These are phyloP conservation scores for Chaetodon auriga DNA, from an alignment of 2,113 vertebrate species.

Conservation along the genomic window DNA sequence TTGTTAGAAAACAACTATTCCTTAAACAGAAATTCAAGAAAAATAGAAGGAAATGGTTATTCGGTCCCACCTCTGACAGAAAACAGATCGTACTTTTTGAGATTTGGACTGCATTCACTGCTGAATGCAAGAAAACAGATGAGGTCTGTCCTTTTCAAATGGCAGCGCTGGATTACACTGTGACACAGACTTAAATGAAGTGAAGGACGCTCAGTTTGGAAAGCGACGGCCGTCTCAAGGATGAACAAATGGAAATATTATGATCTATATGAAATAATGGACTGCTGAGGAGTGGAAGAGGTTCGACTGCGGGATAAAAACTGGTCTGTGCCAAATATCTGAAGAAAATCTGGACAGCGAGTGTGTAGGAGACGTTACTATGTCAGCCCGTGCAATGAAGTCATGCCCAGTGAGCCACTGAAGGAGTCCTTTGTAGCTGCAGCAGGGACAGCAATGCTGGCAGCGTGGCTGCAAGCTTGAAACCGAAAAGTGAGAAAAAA, in stretches of 20 bases:
- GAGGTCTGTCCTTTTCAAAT: neutral
- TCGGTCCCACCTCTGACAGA: neutral
- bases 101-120: neutral
- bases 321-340: neutral
- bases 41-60: neutral
- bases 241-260: neutral
- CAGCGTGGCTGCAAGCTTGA: neutral
- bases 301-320: constrained; percentile 3
- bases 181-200: neutral
- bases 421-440: neutral
- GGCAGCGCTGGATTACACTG: neutral
- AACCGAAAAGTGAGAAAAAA: neutral
- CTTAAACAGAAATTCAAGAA: neutral
- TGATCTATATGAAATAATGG: neutral
- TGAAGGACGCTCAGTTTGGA: neutral
- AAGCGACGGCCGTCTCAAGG: neutral
- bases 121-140: neutral
- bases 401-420: constrained; percentile 8
- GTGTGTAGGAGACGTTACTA: neutral
- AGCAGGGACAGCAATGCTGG: neutral
- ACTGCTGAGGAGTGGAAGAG: neutral
- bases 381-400: constrained; percentile 3
- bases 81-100: neutral
- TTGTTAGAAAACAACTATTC: no score
- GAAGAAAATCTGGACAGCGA: neutral